Evolutionary conservation across 53 echinoderm and acorn worm genomes (phyloP), one percentile per base, ranked within the genome.

Genomic region (Zoroaster sp.): DNA sequence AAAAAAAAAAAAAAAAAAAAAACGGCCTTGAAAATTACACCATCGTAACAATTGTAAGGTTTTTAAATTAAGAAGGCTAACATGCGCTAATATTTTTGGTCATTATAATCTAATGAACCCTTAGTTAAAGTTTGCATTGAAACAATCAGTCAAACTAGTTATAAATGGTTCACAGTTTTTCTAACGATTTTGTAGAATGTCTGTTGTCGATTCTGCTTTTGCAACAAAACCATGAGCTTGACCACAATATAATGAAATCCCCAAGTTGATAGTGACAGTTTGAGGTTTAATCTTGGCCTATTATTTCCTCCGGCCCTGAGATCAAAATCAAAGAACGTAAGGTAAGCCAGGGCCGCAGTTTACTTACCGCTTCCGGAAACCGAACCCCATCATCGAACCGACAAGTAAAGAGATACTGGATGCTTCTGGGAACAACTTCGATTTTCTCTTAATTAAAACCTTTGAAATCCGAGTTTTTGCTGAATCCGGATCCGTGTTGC

Each of bases 391-490:
- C 81, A 81, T 81, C 81, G 81, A 81, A 81, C 81, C 81, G 41
- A 39, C 45, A 66, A 44, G 81, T 66, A 81, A 81, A 81, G 53
- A 38, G 81, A 81, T 81, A 55, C 81, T 18, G 46, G 47, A 32
- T 40, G 81, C 81, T 81, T 65, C 81, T 39, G 81, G 81, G 81
- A 81, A 81, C 81, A 66, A 66, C 42, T 81, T 81, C 81, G 81
- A 81, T 81, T 81, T 81, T 66, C 25, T 42, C 36, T 81, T 81
- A 66, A 81, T 81, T 81, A 81, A 81, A 81, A 67, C 81, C 67
- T 66, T 66, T 42, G 81, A 43, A 81, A 81, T 81, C 68, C 68
- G 68, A 66, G 54, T 40, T 66, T 81, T 67, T 23, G 55, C 17
- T 76, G 36, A 59, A 79, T 79, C 79, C 55, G 55, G 79, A 36